Conservation (phyloP, 2,888 invertebrate species). For the Cheilosia pagana region DNA sequence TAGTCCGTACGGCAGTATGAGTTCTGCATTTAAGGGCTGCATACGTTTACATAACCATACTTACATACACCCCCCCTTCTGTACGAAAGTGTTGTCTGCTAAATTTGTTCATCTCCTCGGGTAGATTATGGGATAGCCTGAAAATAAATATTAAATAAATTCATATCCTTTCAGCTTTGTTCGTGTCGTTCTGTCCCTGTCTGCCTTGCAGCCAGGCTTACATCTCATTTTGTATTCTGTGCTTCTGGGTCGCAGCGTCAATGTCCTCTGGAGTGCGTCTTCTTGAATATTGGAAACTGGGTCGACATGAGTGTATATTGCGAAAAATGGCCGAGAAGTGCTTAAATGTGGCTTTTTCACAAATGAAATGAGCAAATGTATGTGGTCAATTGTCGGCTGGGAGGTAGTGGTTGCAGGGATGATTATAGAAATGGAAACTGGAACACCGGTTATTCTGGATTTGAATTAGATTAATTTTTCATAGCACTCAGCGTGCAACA, state of each 20-base stretch:
- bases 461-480: conserved; percentile 10
- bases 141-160: conserved; percentile 72
- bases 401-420: conserved; percentile 2
- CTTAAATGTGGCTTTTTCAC: conserved; percentile 30
- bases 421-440: conserved; percentile 11
- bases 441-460: conserved; percentile 27
- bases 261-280: conserved; percentile 71
- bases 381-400: conserved; percentile 38
- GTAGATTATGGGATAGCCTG: conserved; percentile 57
- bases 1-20: conserved; percentile 12
- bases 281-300: conserved; percentile 40
- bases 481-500: conserved; percentile 3
- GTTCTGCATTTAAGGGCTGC: conserved; percentile 40
- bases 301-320: conserved; percentile 44
- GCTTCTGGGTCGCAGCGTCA: conserved; percentile 67
- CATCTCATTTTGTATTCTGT: conserved; percentile 61
- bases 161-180: conserved; percentile 41
- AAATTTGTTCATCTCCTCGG: conserved; percentile 59
- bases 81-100: conserved; percentile 57
- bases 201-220: conserved; percentile 42
- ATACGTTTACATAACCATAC: conserved; percentile 2
- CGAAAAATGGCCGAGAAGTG: conserved; percentile 16
- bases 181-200: not conserved
- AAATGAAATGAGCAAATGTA: conserved; percentile 29
- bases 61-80: conserved; percentile 5